These are phyloP conservation scores for Invenusta paracnida DNA, from an alignment of 2,888 invertebrate species.

Conservation along the genomic window DNA sequence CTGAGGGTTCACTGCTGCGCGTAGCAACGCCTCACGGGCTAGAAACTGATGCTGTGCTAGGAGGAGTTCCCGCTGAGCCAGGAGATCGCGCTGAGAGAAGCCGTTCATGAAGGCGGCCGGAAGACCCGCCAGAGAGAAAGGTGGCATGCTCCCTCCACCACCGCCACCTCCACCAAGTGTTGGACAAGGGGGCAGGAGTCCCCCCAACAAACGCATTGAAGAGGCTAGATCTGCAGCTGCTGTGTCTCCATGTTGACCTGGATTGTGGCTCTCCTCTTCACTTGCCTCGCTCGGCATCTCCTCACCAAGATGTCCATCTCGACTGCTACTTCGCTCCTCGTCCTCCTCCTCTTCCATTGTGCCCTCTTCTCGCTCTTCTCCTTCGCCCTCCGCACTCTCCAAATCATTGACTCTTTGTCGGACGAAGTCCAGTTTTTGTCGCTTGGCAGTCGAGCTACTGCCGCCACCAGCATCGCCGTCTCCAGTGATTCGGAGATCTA, in stretches of 20 bases:
- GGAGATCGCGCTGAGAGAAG: conserved; percentile 7
- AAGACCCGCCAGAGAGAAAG: neutral
- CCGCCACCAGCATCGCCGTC: too few relatives aligned
- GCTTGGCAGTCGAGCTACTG: neutral
- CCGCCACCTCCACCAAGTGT: neutral
- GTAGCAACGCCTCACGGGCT: conserved; percentile 31
- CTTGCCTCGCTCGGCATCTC: neutral
- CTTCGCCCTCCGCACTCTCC: neutral
- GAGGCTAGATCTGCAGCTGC: neutral
- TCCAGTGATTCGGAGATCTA: neutral
- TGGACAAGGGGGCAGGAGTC: neutral
- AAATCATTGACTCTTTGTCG: too few relatives aligned
- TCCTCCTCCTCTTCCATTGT: neutral
- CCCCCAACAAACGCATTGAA: neutral
- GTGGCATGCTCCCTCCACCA: neutral
- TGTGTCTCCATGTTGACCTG: too few relatives aligned
- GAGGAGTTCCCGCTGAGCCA: conserved; percentile 33
- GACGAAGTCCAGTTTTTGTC: neutral
- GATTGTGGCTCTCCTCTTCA: neutral
- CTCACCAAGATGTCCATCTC: neutral
- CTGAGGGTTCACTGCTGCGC: neutral
- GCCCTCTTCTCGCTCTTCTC: neutral
- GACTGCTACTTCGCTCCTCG: neutral
- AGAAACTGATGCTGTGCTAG: conserved; percentile 37
- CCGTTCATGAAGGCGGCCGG: neutral